phyloP scores from a whole-genome alignment of 37 sponge, comb jelly and placozoan genomes.

The Chondrosia reniformis region DNA sequence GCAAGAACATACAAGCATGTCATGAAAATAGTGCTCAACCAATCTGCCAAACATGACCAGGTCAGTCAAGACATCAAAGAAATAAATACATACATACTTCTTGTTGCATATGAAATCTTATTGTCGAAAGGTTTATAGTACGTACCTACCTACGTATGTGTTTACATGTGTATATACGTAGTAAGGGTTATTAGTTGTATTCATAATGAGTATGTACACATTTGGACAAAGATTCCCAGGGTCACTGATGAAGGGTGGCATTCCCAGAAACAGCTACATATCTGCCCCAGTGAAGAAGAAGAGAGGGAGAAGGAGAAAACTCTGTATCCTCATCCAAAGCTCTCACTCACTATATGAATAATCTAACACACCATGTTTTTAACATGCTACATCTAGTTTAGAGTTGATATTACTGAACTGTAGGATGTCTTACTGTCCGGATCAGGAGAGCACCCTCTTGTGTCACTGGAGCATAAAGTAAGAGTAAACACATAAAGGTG shows the following conservation, averaged over 20 bases:
- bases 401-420: not conserved
- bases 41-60: not conserved
- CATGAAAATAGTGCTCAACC: not conserved
- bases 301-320: no score
- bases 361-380: not conserved
- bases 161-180: constrained; percentile 14
- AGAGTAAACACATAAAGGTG: not conserved
- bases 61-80: not conserved
- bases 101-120: not conserved
- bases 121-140: no score
- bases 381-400: not conserved
- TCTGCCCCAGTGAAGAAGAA: no score
- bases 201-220: not conserved
- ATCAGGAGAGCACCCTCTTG: constrained; percentile 46
- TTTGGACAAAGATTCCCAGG: no score
- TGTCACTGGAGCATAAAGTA: constrained; percentile 70
- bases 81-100: not conserved
- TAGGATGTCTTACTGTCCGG: constrained; percentile 57
- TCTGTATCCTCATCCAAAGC: no score
- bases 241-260: no score
- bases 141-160: constrained; percentile 4
- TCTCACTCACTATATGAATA: no score
- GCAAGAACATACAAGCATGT: constrained; percentile 9
- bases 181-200: not conserved
- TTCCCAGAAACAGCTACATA: no score